Evolutionary conservation across 2,113 vertebrate species (phyloP).

Genomic region (Atrichornis clamosus): DNA sequence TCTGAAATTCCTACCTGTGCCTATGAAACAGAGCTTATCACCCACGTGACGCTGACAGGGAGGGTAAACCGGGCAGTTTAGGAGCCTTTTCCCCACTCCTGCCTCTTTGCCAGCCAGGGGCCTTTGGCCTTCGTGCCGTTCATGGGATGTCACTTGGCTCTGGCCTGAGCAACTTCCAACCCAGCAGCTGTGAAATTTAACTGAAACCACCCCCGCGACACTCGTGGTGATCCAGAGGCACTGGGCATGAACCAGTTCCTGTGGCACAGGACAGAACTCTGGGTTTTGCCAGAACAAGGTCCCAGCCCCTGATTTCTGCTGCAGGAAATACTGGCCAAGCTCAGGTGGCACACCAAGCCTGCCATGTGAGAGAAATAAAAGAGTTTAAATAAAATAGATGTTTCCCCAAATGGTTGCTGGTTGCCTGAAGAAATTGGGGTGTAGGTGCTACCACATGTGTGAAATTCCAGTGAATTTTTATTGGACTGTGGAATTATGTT

Average conservation of each 20-base stretch:
- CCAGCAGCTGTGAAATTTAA: not conserved
- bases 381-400: rapidly evolving
- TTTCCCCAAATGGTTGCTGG: not conserved
- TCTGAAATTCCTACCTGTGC: not conserved
- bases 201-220: not conserved
- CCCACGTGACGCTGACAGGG: rapidly evolving
- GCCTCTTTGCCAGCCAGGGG: not conserved
- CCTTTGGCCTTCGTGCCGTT: not conserved
- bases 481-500: not conserved
- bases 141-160: not conserved
- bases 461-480: not conserved
- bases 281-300: not conserved
- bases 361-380: not conserved
- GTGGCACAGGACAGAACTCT: not conserved
- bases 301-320: not conserved
- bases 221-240: not conserved
- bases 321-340: rapidly evolving
- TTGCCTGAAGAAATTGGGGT: not conserved
- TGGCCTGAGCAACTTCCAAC: not conserved
- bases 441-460: not conserved
- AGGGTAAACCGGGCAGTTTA: not conserved
- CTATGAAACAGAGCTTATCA: not conserved
- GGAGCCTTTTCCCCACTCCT: not conserved
- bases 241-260: not conserved
- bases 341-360: rapidly evolving